Evolutionary conservation across 2,888 invertebrate genomes (phyloP).

Genomic region (Trachelus troglodyta): DNA sequence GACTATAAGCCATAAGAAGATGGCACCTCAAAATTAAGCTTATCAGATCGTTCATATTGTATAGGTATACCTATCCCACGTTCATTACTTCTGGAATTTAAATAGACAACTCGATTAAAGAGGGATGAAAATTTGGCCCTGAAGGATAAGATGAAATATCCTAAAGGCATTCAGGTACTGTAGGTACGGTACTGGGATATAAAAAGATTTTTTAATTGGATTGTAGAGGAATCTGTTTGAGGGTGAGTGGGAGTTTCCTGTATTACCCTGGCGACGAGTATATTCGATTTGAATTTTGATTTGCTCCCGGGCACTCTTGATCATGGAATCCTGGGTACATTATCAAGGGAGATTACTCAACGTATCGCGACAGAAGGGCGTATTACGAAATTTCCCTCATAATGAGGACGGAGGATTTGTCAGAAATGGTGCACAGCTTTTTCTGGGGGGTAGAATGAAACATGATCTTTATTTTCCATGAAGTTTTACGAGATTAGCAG

Average conservation of each 20-base stretch:
- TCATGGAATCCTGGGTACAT: neutral
- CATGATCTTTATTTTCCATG: slow-evolving; percentile 55
- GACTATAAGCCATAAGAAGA: neutral
- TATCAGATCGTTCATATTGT: neutral
- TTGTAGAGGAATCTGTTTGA: neutral
- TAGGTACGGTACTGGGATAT: neutral
- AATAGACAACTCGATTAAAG: neutral
- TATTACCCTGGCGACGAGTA: neutral
- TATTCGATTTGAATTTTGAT: neutral
- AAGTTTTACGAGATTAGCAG: slow-evolving; percentile 61
- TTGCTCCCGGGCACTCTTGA: neutral
- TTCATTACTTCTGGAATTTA: neutral
- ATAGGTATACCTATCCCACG: neutral
- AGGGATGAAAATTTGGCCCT: neutral
- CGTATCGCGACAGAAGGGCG: neutral
- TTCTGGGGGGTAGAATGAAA: slow-evolving; percentile 37
- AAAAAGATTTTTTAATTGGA: neutral
- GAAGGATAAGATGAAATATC: neutral
- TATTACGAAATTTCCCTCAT: neutral
- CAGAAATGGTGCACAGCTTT: neutral
- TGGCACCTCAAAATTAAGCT: neutral
- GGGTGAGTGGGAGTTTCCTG: neutral
- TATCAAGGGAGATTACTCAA: neutral
- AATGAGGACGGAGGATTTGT: neutral
- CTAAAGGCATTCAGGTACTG: neutral